Conservation (phyloP, 2,113 vertebrate genomes). For the Oncorhynchus kisutch region DNA sequence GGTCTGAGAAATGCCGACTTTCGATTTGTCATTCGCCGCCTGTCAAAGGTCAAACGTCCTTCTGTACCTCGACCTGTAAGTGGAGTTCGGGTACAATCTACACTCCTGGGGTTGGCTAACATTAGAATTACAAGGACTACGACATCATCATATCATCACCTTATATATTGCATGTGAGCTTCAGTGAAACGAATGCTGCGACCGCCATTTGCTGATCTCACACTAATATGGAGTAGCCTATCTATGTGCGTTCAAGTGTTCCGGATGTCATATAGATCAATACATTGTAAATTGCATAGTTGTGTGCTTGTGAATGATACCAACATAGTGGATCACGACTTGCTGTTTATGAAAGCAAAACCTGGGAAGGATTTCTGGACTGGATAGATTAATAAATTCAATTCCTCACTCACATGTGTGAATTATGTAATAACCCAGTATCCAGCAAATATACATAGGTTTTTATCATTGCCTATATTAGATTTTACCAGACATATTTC, state of each 20-base stretch:
- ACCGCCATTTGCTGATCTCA: slow-evolving; percentile 44
- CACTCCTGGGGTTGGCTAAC: not conserved
- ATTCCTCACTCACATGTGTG: too few species aligned
- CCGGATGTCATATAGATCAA: slow-evolving; percentile 25
- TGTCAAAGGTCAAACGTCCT: slow-evolving; percentile 73
- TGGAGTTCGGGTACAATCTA: not conserved
- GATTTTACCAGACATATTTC: too few species aligned
- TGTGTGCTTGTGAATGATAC: slow-evolving; percentile 29
- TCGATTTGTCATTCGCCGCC: slow-evolving; percentile 78
- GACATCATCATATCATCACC: slow-evolving; percentile 32
- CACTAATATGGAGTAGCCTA: slow-evolving; percentile 33
- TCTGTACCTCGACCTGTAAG: not conserved
- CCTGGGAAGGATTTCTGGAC: slow-evolving; percentile 69
- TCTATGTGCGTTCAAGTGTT: not conserved
- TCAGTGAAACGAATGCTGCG: slow-evolving; percentile 19
- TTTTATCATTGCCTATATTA: too few species aligned
- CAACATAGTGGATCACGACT: not conserved
- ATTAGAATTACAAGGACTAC: slow-evolving; percentile 1
- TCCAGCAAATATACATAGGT: too few species aligned
- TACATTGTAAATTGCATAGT: slow-evolving; percentile 31
- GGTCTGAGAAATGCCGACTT: slow-evolving; percentile 67
- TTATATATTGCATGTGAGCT: slow-evolving; percentile 30
- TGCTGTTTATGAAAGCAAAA: slow-evolving; percentile 69
- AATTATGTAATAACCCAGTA: too few species aligned
- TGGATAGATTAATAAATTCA: too few species aligned